These are phyloP conservation scores for Drosophila robusta DNA, from an alignment of 2,888 invertebrate genomes.

Conservation along the genomic window DNA sequence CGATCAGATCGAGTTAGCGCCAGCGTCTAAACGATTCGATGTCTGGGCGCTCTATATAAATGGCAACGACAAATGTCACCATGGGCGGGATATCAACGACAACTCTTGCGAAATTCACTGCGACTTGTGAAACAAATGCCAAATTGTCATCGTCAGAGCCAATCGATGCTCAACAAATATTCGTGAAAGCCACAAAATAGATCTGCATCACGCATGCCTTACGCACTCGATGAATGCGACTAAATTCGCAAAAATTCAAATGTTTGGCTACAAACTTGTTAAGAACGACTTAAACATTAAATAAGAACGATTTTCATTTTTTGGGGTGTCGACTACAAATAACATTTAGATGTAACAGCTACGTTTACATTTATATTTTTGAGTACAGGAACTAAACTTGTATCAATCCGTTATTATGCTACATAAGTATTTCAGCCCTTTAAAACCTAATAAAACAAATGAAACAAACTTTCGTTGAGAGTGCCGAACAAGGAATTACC, in stretches of 20 bases:
- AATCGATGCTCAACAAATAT: slow-evolving; percentile 56
- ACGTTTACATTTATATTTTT: too few species aligned
- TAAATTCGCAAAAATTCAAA: background rate
- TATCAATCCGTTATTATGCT: too few species aligned
- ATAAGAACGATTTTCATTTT: too few species aligned
- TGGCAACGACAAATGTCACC: slow-evolving; percentile 56
- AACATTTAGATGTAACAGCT: too few species aligned
- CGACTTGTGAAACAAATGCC: slow-evolving; percentile 56
- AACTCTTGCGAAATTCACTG: slow-evolving; percentile 41
- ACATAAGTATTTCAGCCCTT: too few species aligned
- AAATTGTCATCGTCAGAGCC: slow-evolving; percentile 51
- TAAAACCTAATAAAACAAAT: too few species aligned
- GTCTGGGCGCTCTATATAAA: slow-evolving; percentile 51
- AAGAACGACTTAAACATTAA: background rate
- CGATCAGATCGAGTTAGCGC: slow-evolving; percentile 75
- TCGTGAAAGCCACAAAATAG: slow-evolving; percentile 12
- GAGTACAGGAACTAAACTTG: too few species aligned
- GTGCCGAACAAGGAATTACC: too few species aligned
- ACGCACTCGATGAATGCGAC: slow-evolving; percentile 35
- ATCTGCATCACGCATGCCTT: slow-evolving; percentile 9
- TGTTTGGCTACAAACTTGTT: background rate
- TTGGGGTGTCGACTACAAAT: too few species aligned
- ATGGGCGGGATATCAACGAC: slow-evolving; percentile 43
- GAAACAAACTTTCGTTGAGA: too few species aligned
- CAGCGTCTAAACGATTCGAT: slow-evolving; percentile 62